Percentiles rank a stretch among this genome's conserved stretches.
Evolutionary conservation across 2,888 invertebrate genomes (phyloP).

Genomic region (Oscheius sp.): DNA sequence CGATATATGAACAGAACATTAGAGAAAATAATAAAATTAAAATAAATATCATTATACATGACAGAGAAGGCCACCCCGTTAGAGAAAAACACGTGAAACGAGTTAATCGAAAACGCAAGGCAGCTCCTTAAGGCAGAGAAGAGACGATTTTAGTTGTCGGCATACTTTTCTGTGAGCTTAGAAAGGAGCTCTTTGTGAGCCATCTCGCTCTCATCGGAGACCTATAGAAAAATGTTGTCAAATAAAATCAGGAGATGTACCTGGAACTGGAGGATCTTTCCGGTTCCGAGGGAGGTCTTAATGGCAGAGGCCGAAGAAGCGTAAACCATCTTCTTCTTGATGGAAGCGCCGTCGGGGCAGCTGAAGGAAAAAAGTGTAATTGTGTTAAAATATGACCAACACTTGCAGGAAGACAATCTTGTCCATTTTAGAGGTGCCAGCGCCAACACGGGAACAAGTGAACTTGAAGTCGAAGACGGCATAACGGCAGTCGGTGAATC

Average conservation of each 20-base stretch:
- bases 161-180: conserved; percentile 71
- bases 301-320: conserved; percentile 96
- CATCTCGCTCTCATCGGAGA: conserved; percentile 73
- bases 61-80: conserved; percentile 18
- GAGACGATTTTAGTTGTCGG: conserved; percentile 63
- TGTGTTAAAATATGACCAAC: conserved; percentile 74
- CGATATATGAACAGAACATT: conserved; percentile 2
- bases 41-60: conserved; percentile 25
- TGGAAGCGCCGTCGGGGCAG: conserved; percentile 96
- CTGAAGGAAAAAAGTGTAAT: conserved; percentile 63
- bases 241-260: conserved; percentile 40
- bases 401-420: conserved; percentile 97
- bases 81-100: conserved; percentile 17
- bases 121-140: conserved; percentile 31
- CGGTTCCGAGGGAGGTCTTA: conserved; percentile 87
- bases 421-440: conserved; percentile 93
- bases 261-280: conserved; percentile 72
- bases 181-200: conserved; percentile 71
- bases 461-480: conserved; percentile 96
- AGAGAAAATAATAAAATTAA: conserved; percentile 4
- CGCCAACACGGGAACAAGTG: conserved; percentile 87
- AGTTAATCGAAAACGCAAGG: conserved; percentile 36
- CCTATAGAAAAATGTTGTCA: conserved; percentile 46
- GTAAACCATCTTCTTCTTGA: conserved; percentile 85
- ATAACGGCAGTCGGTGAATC: conserved; percentile 89